A percentile compares a stretch with the other conserved stretches of the same genome.
Evolutionary conservation across 2,888 invertebrate species (phyloP).

Genomic region (Muschampia plurimacula): DNA sequence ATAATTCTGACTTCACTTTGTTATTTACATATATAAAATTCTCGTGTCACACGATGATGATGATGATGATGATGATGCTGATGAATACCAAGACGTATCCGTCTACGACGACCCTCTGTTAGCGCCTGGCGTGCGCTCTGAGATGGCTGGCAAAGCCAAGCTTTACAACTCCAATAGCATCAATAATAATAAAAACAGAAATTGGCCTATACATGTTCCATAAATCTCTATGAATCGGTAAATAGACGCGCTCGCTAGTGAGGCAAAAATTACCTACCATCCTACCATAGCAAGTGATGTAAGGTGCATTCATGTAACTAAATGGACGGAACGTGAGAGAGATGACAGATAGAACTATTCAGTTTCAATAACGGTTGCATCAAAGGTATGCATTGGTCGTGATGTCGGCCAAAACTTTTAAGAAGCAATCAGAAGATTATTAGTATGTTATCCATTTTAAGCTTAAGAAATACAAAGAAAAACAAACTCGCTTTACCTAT

Average conservation of each 20-base stretch:
- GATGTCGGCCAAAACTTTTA: slow-evolving; percentile 15
- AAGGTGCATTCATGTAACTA: slow-evolving; percentile 32
- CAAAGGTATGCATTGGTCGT: slow-evolving; percentile 25
- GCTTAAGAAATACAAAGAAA: no score
- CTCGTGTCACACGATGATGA: no score
- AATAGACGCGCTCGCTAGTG: neutral
- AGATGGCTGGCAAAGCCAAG: no score
- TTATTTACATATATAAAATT: no score
- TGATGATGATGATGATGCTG: no score
- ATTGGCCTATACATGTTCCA: neutral
- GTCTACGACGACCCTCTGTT: no score
- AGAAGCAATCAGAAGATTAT: neutral
- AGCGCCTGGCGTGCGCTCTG: no score
- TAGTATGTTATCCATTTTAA: neutral
- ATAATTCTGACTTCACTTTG: no score
- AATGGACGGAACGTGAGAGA: slow-evolving; percentile 33
- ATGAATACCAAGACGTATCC: no score
- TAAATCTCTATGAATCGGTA: neutral
- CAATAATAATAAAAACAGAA: neutral
- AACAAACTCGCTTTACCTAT: no score
- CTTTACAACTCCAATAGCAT: no score
- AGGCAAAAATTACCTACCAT: neutral
- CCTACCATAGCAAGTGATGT: slow-evolving; percentile 15
- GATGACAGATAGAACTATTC: slow-evolving; percentile 28
- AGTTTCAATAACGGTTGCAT: slow-evolving; percentile 28